Conservation (phyloP, 2,888 invertebrate species). For the Osmoderma eremita region DNA sequence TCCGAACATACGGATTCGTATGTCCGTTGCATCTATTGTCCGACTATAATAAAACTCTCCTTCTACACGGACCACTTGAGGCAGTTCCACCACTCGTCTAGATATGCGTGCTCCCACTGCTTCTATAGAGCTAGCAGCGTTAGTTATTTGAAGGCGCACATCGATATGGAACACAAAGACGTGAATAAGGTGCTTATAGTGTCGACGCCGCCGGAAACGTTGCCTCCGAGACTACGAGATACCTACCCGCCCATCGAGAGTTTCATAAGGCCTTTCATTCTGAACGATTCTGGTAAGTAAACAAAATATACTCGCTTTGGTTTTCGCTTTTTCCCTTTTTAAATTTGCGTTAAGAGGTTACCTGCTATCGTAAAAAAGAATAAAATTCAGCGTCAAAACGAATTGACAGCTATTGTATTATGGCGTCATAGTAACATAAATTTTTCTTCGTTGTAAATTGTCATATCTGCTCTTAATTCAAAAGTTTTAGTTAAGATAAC, state of each 20-base stretch:
- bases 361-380: too few relatives aligned
- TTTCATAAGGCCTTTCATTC: conserved; percentile 52
- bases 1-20: conserved; percentile 48
- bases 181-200: not conserved
- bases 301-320: conserved; percentile 39
- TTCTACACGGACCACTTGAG: conserved; percentile 67
- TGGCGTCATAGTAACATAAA: too few relatives aligned
- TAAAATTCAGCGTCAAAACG: too few relatives aligned
- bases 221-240: not conserved
- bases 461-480: too few relatives aligned
- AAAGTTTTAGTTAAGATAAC: too few relatives aligned
- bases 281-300: conserved; percentile 49
- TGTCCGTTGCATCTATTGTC: conserved; percentile 64
- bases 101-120: conserved; percentile 73
- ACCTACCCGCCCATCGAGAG: not conserved
- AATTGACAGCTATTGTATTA: too few relatives aligned
- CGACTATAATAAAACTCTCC: conserved; percentile 63
- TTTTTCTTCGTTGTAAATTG: too few relatives aligned
- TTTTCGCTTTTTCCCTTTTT: conserved; percentile 9
- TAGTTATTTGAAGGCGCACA: conserved; percentile 72
- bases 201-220: not conserved
- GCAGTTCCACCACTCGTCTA: conserved; percentile 70
- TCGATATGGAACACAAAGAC: conserved; percentile 59
- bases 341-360: too few relatives aligned
- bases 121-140: conserved; percentile 73